phyloP scores from a whole-genome alignment of 2,113 vertebrate genomes.

The Brachionichthys hirsutus region DNA sequence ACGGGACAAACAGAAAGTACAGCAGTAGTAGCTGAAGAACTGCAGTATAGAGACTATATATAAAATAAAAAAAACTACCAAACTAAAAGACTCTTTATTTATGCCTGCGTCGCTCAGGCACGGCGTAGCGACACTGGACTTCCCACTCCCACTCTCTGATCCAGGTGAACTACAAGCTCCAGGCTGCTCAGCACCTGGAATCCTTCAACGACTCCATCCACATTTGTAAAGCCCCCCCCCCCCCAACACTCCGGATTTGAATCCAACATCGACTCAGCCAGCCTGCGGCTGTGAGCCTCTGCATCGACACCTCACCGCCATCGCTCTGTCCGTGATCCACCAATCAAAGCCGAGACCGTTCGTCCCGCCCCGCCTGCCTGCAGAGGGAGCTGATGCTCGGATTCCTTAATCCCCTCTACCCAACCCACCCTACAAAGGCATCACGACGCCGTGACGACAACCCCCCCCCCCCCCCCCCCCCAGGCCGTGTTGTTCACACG shows the following conservation, averaged over 20 bases:
- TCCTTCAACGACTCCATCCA: constrained; percentile 67
- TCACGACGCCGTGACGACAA: constrained; percentile 32
- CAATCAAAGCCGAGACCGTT: constrained; percentile 20
- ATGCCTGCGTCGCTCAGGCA: no score
- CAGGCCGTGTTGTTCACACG: constrained; percentile 36
- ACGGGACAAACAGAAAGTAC: no score
- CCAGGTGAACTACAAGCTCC: constrained; percentile 57
- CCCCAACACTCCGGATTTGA: constrained; percentile 45
- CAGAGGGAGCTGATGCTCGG: constrained; percentile 20
- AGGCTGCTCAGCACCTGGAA: constrained; percentile 65
- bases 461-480: constrained; percentile 17
- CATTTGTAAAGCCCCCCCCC: constrained; percentile 64
- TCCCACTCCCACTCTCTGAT: constrained; percentile 7
- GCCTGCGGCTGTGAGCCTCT: constrained; percentile 31
- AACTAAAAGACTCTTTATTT: no score
- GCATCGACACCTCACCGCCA: constrained; percentile 24
- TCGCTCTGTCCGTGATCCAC: constrained; percentile 20
- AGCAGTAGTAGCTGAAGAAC: no score
- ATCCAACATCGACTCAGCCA: constrained; percentile 52
- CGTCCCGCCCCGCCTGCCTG: constrained; percentile 10
- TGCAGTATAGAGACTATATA: no score
- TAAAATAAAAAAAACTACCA: no score
- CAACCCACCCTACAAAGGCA: constrained; percentile 27
- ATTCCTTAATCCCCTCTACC: constrained; percentile 44
- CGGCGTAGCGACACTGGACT: no score